These are phyloP conservation scores for Cinclus cinclus DNA, from an alignment of 2,113 vertebrate genomes.

Conservation along the genomic window DNA sequence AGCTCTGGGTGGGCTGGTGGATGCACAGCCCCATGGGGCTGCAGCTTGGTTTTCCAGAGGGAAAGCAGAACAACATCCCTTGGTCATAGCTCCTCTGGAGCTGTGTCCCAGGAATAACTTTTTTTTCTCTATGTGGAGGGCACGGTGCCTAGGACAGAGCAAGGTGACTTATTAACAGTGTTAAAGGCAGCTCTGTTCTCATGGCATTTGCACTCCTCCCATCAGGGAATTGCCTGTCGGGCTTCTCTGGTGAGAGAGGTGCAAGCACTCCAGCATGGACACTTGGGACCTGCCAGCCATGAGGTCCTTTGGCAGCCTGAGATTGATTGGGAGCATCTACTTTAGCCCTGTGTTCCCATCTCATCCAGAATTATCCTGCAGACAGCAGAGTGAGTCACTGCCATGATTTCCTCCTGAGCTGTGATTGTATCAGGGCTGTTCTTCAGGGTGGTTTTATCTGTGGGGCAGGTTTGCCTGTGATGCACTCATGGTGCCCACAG, in stretches of 20 bases:
- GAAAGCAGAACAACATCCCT: neutral
- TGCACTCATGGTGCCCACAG: neutral
- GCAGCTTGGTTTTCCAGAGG: neutral
- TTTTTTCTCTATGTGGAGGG: neutral
- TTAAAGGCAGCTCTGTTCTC: neutral
- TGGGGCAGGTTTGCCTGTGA: neutral
- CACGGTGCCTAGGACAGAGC: neutral
- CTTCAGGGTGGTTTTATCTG: neutral
- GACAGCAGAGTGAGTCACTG: neutral
- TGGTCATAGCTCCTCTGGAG: neutral
- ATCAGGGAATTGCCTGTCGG: neutral
- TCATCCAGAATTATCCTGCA: neutral
- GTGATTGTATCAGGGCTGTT: neutral
- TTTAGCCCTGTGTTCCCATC: neutral
- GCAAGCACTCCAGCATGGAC: neutral
- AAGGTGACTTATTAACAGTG: neutral
- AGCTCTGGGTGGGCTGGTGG: neutral
- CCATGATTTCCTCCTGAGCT: neutral
- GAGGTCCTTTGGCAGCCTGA: neutral
- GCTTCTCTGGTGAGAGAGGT: neutral
- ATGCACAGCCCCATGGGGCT: neutral
- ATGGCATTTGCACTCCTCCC: neutral
- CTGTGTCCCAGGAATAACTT: neutral
- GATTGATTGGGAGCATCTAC: neutral
- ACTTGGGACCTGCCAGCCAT: neutral